These are phyloP conservation scores for Calephelis perditalis DNA, from an alignment of 2,888 invertebrate genomes.

Conservation along the genomic window DNA sequence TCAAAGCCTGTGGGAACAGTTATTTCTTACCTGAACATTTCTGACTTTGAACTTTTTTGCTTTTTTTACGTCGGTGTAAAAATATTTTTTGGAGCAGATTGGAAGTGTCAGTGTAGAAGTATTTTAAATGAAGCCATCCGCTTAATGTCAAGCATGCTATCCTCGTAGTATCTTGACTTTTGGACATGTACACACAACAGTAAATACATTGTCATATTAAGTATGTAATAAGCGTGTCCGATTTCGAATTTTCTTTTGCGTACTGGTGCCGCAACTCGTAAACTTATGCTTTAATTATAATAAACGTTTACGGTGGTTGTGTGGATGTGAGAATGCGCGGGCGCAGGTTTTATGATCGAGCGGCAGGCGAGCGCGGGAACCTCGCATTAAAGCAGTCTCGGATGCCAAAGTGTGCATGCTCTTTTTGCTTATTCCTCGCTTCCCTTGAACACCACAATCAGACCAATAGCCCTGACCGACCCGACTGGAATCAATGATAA, in stretches of 20 bases:
- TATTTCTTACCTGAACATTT: no score
- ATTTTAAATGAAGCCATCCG: no score
- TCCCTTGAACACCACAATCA: conserved; percentile 22
- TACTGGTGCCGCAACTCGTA: conserved; percentile 58
- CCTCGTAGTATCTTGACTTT: no score
- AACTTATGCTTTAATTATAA: conserved; percentile 71
- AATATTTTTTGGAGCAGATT: no score
- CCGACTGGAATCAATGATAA: conserved; percentile 11
- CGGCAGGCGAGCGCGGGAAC: conserved; percentile 42
- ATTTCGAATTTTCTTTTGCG: conserved; percentile 42
- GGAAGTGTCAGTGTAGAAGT: no score
- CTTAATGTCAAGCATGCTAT: no score
- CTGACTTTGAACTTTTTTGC: no score
- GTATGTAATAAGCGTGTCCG: not conserved
- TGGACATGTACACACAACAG: not conserved
- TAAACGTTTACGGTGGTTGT: conserved; percentile 56
- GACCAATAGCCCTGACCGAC: conserved; percentile 21
- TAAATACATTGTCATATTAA: not conserved
- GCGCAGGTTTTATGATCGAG: conserved; percentile 57
- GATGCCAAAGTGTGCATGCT: conserved; percentile 45
- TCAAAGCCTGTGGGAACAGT: no score
- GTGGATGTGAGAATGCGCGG: conserved; percentile 53
- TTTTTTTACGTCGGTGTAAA: no score
- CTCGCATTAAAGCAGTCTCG: conserved; percentile 43
- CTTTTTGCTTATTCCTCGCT: conserved; percentile 48